A percentile compares a stretch with the other conserved stretches of the same genome.
phyloP scores from a whole-genome alignment of 1,140 invertebrate species.

The Diachasmimorpha longicaudata region DNA sequence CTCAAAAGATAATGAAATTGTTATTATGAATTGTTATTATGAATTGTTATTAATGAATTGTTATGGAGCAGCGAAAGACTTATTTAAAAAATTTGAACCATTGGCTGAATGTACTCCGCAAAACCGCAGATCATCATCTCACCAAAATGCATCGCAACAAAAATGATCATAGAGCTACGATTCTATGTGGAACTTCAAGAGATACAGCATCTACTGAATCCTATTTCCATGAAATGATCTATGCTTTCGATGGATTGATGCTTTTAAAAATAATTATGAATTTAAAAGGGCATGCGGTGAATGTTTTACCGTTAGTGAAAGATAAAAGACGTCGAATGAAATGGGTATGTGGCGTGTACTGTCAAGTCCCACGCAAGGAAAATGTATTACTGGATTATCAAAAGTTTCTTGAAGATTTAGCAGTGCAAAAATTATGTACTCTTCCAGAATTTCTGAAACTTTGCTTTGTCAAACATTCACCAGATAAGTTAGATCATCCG shows the following conservation, averaged over 20 bases:
- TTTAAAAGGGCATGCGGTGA: background rate
- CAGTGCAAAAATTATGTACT: background rate
- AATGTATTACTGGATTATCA: background rate
- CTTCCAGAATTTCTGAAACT: background rate
- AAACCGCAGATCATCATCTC: background rate
- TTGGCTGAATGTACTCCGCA: background rate
- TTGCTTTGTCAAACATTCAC: background rate
- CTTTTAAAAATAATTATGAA: background rate
- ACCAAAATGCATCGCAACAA: background rate
- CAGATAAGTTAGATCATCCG: conserved; percentile 1
- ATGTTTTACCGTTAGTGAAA: background rate
- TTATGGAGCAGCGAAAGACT: background rate
- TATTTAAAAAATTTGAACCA: background rate
- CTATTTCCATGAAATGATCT: background rate
- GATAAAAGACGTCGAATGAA: background rate
- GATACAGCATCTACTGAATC: background rate
- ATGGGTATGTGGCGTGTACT: background rate
- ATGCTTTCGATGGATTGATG: background rate
- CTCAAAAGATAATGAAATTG: conserved; percentile 2
- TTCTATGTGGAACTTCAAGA: conserved; percentile 4
- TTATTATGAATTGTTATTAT: too few relatives aligned
- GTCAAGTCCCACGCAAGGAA: background rate
- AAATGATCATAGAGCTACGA: background rate
- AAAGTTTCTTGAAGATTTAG: conserved; percentile 4
- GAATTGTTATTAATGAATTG: too few relatives aligned